Evolutionary conservation across 2,888 invertebrate species (phyloP).

Genomic region (Dinocampus coccinellae): DNA sequence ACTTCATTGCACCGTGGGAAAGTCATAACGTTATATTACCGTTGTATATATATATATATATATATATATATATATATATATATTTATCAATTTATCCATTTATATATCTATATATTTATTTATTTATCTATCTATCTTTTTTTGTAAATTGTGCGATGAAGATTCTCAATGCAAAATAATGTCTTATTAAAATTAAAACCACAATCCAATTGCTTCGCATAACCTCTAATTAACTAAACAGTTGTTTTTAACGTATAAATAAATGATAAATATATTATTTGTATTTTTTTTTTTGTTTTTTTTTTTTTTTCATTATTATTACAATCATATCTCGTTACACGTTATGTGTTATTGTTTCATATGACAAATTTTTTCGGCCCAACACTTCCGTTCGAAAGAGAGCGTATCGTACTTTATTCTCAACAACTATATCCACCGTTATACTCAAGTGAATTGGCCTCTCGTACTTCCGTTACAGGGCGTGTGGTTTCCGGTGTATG

Average conservation of each 20-base stretch:
- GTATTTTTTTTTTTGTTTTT: background rate
- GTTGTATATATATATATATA: background rate
- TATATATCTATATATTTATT: background rate
- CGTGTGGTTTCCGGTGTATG: conserved; percentile 63
- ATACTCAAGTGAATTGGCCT: conserved; percentile 49
- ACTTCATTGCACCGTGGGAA: conserved; percentile 10
- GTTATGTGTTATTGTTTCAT: background rate
- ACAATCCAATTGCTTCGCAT: background rate
- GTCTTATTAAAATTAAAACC: conserved; percentile 10
- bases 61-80: background rate
- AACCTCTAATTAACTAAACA: background rate
- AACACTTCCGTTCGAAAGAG: conserved; percentile 53
- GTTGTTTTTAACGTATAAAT: background rate
- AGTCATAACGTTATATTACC: background rate
- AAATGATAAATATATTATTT: background rate
- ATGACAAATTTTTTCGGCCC: conserved; percentile 45
- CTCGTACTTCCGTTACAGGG: conserved; percentile 59
- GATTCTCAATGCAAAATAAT: background rate
- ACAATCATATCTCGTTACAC: too few species aligned
- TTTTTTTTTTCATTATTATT: background rate
- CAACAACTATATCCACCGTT: conserved; percentile 38
- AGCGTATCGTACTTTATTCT: conserved; percentile 47
- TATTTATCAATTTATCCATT: background rate
- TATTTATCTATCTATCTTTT: background rate
- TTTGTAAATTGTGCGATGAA: background rate